Evolutionary conservation across 2,797 vertebrate genomes (phyloP), one percentile per base, ranked within the genome.

Genomic region (Falco berigora): DNA sequence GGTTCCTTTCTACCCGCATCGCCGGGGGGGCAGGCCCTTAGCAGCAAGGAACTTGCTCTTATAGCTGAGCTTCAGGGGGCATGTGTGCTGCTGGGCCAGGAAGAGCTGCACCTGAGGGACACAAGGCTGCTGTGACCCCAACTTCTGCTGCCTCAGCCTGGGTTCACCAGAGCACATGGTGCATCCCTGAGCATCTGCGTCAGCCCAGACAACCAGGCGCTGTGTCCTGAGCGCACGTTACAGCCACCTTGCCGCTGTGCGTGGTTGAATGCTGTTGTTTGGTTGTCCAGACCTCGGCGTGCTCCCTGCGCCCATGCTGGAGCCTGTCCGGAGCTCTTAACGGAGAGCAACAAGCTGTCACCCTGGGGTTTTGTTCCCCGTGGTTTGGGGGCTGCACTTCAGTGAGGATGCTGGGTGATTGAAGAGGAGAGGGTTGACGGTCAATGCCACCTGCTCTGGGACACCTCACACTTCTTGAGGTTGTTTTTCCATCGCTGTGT

Each of bases 131-230:
- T 24, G 8, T 5, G 36, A 36, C 22, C 42, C 12, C 40, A 19
- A 22, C 12, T 56, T 49, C 42, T 76, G 72, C 49, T 40, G 69
- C 47, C 42, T 75, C 56, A 10, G 2, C 11, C 34, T 32, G 42
- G 27, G 22, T 21, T 71, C 1, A 0, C 23, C 32, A 63, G 30
- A 56, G 30, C 24, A 21, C 4, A 2, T 0, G 2, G 20, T 12
- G 14, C 7, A 3, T 30, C 34, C 38, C 53, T 30, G 38, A 74
- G 68, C 68, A 38, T 46, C 46, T 38, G 9, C 7, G 1, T 40
- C 67, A 32, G 21, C 40, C 12, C 21, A 18, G 46, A 53, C 21
- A 34, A 42, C 22, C 21, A 16, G 34, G 21, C 1, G 1, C 77
- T 27, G 19, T 0, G 2, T 56, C 69, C 42, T 24, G 8, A 80